Base-by-base conservation (phyloP, 2,888 invertebrate genomes). In the Pollenia amentaria region DNA sequence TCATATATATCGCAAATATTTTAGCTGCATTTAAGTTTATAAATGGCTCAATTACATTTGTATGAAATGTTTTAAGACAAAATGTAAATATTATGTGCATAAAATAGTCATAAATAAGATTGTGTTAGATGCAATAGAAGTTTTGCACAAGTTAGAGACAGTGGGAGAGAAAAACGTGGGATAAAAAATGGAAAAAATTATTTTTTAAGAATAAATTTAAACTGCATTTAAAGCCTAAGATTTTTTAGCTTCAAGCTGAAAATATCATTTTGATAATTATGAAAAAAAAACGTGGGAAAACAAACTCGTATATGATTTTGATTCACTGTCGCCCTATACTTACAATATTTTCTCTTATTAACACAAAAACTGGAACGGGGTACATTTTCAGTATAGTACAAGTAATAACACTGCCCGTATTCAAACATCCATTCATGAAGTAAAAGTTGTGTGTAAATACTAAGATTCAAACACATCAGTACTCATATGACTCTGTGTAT, bases 61-160 rank as follows among this genome's bases (percentile, higher is more conserved):
- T 65, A 53, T 69, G 79, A 70, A 75, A 75, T 85, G 72, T 85
- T 75, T 84, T 55, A 80, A 77, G 72, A 73, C 77, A 53, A 85
- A 85, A 85, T 77, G 67, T 77, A 81, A 77, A 81, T 77, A 81
- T 77, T 77, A 73, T 79, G 79, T 75, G 75, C 84, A 79, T 79
- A 79, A 84, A 79, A 79, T 55, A 75, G 60, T 69, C 79, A 79
- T 84, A 84, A 79, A 75, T 84, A 73, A 75, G 79, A 67, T 10
- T 64, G 42, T 18, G 29, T 60, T 12, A 16, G 44, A 10, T 38
- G 51, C 51, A 76, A 29, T 21, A 18, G 21, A 65, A 38, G 46
- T 48, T 21, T 46, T 40, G 8, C 14, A 14, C 48, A 38, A 48
- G n/a, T n/a, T n/a, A 16, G 8, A 1, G 8, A 62, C n/a, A 21